phyloP scores from a whole-genome alignment of 2,888 invertebrate genomes.

The Calephelis perditalis region DNA sequence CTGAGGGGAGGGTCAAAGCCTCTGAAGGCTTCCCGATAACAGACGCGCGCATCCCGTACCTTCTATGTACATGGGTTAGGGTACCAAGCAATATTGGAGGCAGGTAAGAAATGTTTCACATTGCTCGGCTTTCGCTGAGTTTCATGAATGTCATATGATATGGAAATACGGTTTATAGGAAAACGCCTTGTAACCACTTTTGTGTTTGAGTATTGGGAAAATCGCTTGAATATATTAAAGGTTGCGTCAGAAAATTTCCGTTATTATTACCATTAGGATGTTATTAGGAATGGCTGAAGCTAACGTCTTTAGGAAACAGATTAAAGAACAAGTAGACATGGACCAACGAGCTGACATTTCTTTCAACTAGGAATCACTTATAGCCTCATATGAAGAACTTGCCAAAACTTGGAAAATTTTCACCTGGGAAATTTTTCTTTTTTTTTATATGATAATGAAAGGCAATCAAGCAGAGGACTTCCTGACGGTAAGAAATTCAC shows the following conservation, averaged over 20 bases:
- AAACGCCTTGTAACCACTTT: constrained; percentile 20
- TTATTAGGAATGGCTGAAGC: too few relatives aligned
- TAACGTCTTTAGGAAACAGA: too few relatives aligned
- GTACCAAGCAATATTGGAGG: constrained; percentile 52
- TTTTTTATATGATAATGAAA: too few relatives aligned
- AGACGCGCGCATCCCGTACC: constrained; percentile 71
- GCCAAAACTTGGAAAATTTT: too few relatives aligned
- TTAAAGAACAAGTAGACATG: too few relatives aligned
- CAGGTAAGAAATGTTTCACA: constrained; percentile 53
- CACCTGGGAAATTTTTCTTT: too few relatives aligned
- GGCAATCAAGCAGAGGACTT: too few relatives aligned
- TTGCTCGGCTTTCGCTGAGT: constrained; percentile 34
- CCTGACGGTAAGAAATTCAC: too few relatives aligned
- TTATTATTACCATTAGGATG: not conserved
- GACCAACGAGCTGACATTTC: too few relatives aligned
- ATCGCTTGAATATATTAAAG: not conserved
- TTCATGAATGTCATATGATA: constrained; percentile 28
- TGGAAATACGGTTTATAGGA: constrained; percentile 25
- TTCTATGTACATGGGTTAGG: constrained; percentile 43
- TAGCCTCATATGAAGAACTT: too few relatives aligned
- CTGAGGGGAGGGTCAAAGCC: constrained; percentile 63
- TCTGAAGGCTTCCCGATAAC: constrained; percentile 43
- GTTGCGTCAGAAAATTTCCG: not conserved
- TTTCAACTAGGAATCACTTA: too few relatives aligned
- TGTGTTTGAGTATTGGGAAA: constrained; percentile 10